Base-by-base conservation (phyloP, 2,797 vertebrate species). In the Hipposideros larvatus region DNA sequence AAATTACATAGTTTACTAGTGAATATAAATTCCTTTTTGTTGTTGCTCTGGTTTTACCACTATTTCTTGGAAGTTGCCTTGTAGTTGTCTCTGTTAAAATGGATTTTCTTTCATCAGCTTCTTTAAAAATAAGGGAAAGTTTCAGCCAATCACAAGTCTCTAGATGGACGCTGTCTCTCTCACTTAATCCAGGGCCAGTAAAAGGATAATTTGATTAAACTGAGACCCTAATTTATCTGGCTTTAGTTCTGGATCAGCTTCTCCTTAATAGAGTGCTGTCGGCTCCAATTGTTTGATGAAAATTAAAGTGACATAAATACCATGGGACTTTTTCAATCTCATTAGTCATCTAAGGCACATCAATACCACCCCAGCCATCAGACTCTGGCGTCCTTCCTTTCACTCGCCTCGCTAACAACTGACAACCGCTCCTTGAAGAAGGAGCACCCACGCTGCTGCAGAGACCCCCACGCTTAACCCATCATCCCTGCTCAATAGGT, bases 251-350 rank as follows among this genome's bases (percentile, higher is more conserved):
- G 99, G 99, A 99, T 99, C 99, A 98, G 98, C 98, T 98, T 98
- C 98, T 98, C 97, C 98, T 98, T 98, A 99, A 98, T 98, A 98
- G 98, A 99, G 99, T 99, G 98, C 99, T 98, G 99, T 98, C 99
- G 97, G 99, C 99, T 98, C 97, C 98, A 92, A 99, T 98, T 99
- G 98, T 99, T 98, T 98, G 99, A 99, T 97, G 99, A 98, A 99
- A 99, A 99, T 99, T 98, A 98, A 99, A 99, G 98, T 99, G 99
- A 99, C 99, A 99, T 98, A 99, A 99, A 99, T 99, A 98, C 99
- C 98, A 98, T 98, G 98, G 98, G 98, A 98, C 98, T 98, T 98
- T 99, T 98, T 98, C 99, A 99, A 98, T 99, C 99, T 99, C 98
- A 99, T 99, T 99, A 99, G 99, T 98, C 99, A 98, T 98, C 98